phyloP scores from a whole-genome alignment of 2,888 invertebrate species.

The Dynastes tityus region DNA sequence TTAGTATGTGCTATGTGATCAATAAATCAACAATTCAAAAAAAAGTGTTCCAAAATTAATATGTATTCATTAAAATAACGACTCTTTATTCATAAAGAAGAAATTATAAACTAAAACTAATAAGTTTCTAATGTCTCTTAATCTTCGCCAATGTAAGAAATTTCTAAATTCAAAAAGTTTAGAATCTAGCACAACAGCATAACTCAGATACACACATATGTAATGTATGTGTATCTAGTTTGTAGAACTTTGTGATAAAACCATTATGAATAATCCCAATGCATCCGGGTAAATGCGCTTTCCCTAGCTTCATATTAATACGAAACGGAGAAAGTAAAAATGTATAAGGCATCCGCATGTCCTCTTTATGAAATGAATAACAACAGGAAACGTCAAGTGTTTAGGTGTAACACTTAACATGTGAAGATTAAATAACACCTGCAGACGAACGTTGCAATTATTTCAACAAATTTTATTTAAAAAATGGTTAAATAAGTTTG shows the following conservation, averaged over 20 bases:
- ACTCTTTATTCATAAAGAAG: too few species aligned
- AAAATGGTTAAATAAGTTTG: too few species aligned
- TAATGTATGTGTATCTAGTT: background rate
- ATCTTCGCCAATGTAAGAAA: background rate
- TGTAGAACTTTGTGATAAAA: conserved; percentile 18
- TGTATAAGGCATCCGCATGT: conserved; percentile 30
- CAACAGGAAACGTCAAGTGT: background rate
- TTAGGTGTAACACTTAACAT: background rate
- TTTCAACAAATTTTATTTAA: too few species aligned
- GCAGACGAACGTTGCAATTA: too few species aligned
- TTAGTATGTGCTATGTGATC: too few species aligned
- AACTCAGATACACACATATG: background rate
- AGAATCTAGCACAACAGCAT: background rate
- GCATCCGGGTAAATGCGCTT: conserved; percentile 42
- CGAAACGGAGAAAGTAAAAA: conserved; percentile 42
- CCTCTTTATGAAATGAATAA: conserved; percentile 30
- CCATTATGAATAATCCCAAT: conserved; percentile 4
- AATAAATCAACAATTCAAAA: too few species aligned
- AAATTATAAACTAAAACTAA: too few species aligned
- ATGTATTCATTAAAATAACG: too few species aligned
- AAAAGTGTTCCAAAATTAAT: too few species aligned
- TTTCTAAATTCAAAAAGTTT: background rate
- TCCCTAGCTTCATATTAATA: conserved; percentile 23
- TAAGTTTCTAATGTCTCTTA: too few species aligned
- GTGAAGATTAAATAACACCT: too few species aligned